Evolutionary conservation across 2,797 vertebrate genomes (phyloP).

Genomic region (Tangara arthus): DNA sequence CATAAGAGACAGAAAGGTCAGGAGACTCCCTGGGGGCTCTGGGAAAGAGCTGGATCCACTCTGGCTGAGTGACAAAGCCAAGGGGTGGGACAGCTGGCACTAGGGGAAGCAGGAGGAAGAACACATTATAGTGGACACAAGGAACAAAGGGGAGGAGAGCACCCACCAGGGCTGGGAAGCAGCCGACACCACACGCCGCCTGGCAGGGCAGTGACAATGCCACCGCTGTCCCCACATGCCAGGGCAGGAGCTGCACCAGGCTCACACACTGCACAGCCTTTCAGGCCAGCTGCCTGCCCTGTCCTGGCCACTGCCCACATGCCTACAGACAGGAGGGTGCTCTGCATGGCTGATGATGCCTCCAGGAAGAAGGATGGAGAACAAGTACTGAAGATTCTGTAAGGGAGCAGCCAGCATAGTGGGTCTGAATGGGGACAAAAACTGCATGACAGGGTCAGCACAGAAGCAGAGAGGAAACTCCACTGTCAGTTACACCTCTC

Average conservation of each 20-base stretch:
- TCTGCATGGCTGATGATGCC: not conserved
- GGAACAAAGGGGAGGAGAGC: slow-evolving; percentile 29
- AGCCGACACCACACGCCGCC: not conserved
- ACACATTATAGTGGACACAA: not conserved
- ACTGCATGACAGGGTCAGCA: not conserved
- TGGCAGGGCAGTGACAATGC: slow-evolving; percentile 31
- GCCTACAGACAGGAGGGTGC: not conserved
- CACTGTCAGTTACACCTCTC: not conserved
- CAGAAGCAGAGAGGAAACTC: not conserved
- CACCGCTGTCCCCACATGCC: not conserved
- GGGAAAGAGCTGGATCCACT: not conserved
- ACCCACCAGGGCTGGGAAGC: not conserved
- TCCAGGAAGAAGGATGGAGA: not conserved
- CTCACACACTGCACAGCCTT: not conserved
- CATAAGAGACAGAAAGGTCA: slow-evolving; percentile 28
- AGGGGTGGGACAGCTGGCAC: not conserved
- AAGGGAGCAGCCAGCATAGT: not conserved
- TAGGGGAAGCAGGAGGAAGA: not conserved
- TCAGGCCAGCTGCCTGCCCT: not conserved
- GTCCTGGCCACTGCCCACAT: rapidly evolving
- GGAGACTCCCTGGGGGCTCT: not conserved
- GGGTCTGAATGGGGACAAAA: not conserved
- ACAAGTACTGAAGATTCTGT: not conserved
- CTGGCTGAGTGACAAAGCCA: not conserved
- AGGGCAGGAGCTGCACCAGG: not conserved